Percentiles rank a stretch among this genome's conserved stretches.
These are phyloP conservation scores for Poeciliopsis occidentalis DNA, from an alignment of 2,113 vertebrate genomes.

Conservation along the genomic window DNA sequence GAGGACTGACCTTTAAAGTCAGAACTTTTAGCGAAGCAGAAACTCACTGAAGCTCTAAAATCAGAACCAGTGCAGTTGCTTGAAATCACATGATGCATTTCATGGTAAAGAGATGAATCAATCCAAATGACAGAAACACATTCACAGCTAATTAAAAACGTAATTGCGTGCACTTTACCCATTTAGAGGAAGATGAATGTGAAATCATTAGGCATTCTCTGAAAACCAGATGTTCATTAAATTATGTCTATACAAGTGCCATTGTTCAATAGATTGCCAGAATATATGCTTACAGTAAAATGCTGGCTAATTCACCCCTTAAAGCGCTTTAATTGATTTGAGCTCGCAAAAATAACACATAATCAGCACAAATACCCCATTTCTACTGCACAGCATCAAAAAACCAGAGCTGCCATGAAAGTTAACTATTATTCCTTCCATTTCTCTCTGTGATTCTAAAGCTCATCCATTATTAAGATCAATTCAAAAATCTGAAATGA, in stretches of 20 bases:
- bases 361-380: constrained; percentile 56
- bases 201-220: constrained; percentile 81
- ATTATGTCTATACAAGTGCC: constrained; percentile 78
- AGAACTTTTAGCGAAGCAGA: constrained; percentile 38
- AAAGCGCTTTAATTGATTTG: constrained; percentile 70
- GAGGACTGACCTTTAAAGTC: constrained; percentile 41
- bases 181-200: constrained; percentile 83
- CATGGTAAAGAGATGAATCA: constrained; percentile 75
- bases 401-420: constrained; percentile 33
- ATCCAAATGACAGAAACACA: constrained; percentile 80
- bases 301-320: constrained; percentile 65
- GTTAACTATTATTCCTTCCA: constrained; percentile 45
- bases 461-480: constrained; percentile 64
- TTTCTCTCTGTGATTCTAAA: constrained; percentile 41
- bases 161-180: constrained; percentile 84
- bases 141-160: constrained; percentile 83
- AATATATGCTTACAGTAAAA: constrained; percentile 74
- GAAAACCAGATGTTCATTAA: constrained; percentile 83
- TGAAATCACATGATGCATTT: constrained; percentile 61
- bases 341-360: constrained; percentile 60
- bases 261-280: constrained; percentile 74
- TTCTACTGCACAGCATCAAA: constrained; percentile 43
- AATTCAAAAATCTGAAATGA: constrained; percentile 59
- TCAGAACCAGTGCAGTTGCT: constrained; percentile 49
- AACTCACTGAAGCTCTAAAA: constrained; percentile 44